A percentile compares a stretch with the other conserved stretches of the same genome.
phyloP scores from a whole-genome alignment of 2,113 vertebrate species.

The Grallaria varia region DNA sequence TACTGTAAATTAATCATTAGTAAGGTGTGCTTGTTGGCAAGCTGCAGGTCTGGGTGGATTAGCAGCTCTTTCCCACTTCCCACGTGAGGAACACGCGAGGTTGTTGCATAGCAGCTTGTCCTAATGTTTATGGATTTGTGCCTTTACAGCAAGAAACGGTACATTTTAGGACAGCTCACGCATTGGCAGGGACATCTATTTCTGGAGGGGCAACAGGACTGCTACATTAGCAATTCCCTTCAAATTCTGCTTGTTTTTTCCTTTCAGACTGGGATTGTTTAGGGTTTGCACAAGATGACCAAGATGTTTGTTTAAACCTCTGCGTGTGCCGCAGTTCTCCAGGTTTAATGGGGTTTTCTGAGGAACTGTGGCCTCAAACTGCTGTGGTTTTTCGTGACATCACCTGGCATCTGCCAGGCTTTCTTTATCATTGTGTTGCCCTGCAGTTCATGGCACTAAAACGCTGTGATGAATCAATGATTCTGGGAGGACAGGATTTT shows the following conservation, averaged over 20 bases:
- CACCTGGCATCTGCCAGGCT: neutral
- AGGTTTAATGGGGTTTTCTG: neutral
- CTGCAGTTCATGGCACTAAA: neutral
- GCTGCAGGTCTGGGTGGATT: neutral
- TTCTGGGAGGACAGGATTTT: neutral
- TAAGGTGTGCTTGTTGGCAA: neutral
- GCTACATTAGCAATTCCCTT: neutral
- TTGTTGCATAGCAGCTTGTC: neutral
- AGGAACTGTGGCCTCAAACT: neutral
- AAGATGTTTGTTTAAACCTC: neutral
- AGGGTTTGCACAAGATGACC: neutral
- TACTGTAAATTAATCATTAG: neutral
- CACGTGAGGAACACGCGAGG: neutral
- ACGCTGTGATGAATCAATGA: neutral
- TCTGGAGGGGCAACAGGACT: neutral
- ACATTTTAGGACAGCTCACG: neutral
- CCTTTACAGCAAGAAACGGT: neutral
- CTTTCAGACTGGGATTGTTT: neutral
- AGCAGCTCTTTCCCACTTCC: neutral
- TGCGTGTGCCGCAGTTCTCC: neutral
- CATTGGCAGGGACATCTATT: neutral
- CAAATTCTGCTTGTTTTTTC: neutral
- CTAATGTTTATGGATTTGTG: neutral
- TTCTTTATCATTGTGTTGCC: neutral
- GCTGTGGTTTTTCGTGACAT: neutral